Percentiles rank a stretch among this genome's conserved stretches.
Evolutionary conservation across 1,140 invertebrate species (phyloP).

Genomic region (Proales similis): DNA sequence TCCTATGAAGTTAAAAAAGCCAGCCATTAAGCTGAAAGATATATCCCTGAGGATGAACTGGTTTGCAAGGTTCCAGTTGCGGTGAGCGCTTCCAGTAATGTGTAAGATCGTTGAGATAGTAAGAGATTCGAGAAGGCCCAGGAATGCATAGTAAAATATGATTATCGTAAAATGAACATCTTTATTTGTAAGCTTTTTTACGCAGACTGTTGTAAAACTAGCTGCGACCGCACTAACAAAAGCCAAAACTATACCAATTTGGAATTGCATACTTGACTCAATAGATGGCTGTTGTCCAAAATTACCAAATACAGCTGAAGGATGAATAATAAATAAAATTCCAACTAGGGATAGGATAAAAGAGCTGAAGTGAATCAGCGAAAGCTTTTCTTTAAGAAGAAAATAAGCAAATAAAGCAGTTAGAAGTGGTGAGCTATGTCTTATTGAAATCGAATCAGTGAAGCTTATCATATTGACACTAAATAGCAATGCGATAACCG

Average conservation of each 20-base stretch:
- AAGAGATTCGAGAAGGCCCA: conserved; percentile 14
- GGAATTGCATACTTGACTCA: conserved; percentile 1
- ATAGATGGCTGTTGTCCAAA: conserved; percentile 19
- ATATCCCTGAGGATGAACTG: conserved; percentile 16
- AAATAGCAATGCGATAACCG: conserved; percentile 18
- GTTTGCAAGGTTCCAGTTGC: conserved; percentile 15
- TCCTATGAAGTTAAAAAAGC: conserved; percentile 25
- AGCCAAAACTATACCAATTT: conserved; percentile 11
- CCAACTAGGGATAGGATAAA: conserved; percentile 16
- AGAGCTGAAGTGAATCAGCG: conserved; percentile 6
- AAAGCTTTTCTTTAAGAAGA: conserved; percentile 22
- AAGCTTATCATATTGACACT: conserved; percentile 30
- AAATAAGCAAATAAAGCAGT: conserved; percentile 28
- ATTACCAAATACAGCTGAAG: background rate
- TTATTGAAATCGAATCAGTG: conserved; percentile 20
- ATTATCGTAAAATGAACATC: conserved; percentile 26
- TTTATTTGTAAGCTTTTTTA: conserved; percentile 28
- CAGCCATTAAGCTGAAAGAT: conserved; percentile 3
- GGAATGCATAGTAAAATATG: conserved; percentile 32
- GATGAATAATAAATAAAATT: conserved; percentile 20
- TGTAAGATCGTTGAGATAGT: conserved; percentile 4
- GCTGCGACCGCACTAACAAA: conserved; percentile 13
- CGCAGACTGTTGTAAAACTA: conserved; percentile 20
- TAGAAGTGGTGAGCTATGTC: conserved; percentile 36
- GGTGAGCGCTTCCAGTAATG: background rate